phyloP scores from a whole-genome alignment of 2,797 vertebrate species.

The Euphonia xanthogaster region DNA sequence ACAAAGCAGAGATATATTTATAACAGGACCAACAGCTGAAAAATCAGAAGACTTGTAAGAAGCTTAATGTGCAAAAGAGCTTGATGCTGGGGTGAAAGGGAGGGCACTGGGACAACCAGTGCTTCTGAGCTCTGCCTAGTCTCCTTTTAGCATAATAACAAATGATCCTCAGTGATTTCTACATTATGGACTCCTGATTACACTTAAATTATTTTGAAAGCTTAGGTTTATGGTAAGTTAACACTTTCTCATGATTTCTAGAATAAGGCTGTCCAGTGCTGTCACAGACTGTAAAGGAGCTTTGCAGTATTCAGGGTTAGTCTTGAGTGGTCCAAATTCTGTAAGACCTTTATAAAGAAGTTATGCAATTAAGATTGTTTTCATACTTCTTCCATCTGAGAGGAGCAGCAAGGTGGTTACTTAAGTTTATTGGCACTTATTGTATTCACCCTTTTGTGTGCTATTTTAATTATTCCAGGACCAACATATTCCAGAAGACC shows the following conservation, averaged over 20 bases:
- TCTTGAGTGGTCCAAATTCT: neutral
- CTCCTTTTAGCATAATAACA: slow-evolving; percentile 4
- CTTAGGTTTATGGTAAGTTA: slow-evolving; percentile 25
- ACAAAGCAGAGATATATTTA: slow-evolving; percentile 26
- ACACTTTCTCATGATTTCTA: neutral
- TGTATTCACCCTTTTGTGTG: neutral
- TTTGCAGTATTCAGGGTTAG: neutral
- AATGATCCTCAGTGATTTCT: slow-evolving; percentile 27
- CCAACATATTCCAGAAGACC: neutral
- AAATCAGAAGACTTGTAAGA: slow-evolving; percentile 46
- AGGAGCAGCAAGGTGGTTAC: neutral
- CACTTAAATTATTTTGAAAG: slow-evolving; percentile 42
- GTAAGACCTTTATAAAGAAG: neutral
- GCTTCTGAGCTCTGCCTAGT: slow-evolving; percentile 4
- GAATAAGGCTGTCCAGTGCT: neutral
- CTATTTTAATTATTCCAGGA: slow-evolving; percentile 3
- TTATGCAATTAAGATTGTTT: neutral
- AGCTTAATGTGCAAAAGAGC: slow-evolving; percentile 51
- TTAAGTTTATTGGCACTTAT: neutral
- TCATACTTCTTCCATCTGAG: neutral
- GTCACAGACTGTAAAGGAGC: neutral
- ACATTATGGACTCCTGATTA: slow-evolving; percentile 3
- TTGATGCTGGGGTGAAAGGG: slow-evolving; percentile 46
- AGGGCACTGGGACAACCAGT: slow-evolving; percentile 49
- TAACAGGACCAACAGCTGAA: slow-evolving; percentile 23